Evolutionary conservation across 1,140 invertebrate genomes (phyloP), one percentile per base, ranked within the genome.

Genomic region (Macrotrachela quadricornifera): DNA sequence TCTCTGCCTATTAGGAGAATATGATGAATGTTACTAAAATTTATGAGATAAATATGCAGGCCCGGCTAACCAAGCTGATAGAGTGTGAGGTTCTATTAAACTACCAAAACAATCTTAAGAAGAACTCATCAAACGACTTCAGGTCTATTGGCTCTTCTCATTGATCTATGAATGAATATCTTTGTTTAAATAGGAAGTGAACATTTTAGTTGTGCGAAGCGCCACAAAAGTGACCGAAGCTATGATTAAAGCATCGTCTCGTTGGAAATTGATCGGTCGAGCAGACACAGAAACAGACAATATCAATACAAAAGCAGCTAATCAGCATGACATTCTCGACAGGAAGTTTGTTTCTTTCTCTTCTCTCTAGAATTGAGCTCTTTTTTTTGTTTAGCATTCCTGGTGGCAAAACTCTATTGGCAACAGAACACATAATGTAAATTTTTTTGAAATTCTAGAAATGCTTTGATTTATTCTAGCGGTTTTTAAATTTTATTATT

Each of bases 231-330:
- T 95, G 16, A 92, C 85, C n/a, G 76, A 78, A 50, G 21, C 21
- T 30, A 30, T 30, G 2, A 30, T 30, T 30, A 8, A 30, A 30
- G 80, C 80, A 14, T 38, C 18, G 36, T 14, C 30, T 38, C 60
- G 73, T 0, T 70, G 96, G 14, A 83, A 83, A 37, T 79, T 76
- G 11, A 73, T 97, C 44, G 91, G 86, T 4, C 76, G 92, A 51
- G 92, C 91, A 37, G 91, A 91, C 12, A 91, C 86, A 21, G 92
- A 91, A 14, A 85, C 95, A 0, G 91, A 97, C 68, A 97, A 96
- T 70, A 92, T 97, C 59, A 87, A 96, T 70, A 77, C 85, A 43
- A 67, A 75, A 39, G 80, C 83, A 43, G 90, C 91, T 9, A 88
- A 82, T 1, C 70, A 75, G 50, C 76, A 79, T 56, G 85, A 85